These are phyloP conservation scores for Chrysodeixis includens DNA, from an alignment of 2,888 invertebrate species.

Conservation along the genomic window DNA sequence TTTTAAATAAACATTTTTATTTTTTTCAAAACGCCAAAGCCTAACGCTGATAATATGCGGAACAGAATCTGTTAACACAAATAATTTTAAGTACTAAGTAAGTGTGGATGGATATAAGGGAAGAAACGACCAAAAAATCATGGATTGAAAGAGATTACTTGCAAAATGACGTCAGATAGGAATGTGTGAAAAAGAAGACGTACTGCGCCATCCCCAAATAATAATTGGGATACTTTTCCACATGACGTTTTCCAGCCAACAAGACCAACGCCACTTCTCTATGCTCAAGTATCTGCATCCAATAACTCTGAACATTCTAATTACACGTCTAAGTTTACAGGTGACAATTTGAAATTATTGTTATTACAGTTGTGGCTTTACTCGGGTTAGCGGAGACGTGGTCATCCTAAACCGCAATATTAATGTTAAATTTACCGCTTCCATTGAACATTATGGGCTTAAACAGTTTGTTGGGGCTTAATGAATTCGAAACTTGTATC, in stretches of 20 bases:
- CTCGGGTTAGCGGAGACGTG: conserved; percentile 57
- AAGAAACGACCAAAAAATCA: no score
- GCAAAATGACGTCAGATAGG: no score
- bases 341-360: conserved; percentile 60
- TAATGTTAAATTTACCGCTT: conserved; percentile 79
- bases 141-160: no score
- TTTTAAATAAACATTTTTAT: no score
- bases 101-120: no score
- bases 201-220: no score
- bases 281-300: not conserved
- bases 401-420: conserved; percentile 76
- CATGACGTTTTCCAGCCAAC: not conserved
- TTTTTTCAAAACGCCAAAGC: no score
- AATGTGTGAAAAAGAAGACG: no score
- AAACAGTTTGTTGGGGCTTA: conserved; percentile 78
- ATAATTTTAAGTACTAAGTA: no score
- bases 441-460: conserved; percentile 78
- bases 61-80: no score
- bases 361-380: conserved; percentile 57
- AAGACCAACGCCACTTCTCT: not conserved
- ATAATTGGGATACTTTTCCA: no score
- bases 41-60: no score
- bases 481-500: conserved; percentile 83
- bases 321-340: conserved; percentile 35
- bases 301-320: conserved; percentile 19